These are phyloP conservation scores for Ormia ochracea DNA, from an alignment of 2,888 invertebrate species.

Conservation along the genomic window DNA sequence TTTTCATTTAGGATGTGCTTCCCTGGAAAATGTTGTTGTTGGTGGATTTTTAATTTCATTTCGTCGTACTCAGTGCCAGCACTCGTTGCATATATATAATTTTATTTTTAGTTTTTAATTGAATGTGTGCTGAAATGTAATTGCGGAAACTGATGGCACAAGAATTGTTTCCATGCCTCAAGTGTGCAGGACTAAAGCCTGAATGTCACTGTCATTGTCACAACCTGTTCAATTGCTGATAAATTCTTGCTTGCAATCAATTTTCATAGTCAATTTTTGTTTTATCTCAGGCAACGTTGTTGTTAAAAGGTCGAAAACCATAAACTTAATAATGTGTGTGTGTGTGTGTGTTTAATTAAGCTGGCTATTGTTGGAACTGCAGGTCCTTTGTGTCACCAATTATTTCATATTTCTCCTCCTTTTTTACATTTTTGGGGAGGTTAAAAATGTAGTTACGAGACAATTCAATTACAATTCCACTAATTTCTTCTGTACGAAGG, in stretches of 20 bases:
- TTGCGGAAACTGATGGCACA: background rate
- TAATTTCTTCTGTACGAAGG: background rate
- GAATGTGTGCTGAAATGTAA: background rate
- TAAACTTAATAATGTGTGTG: background rate
- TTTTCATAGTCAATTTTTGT: background rate
- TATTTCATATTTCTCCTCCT: background rate
- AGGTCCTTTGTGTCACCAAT: background rate
- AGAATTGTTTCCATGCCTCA: background rate
- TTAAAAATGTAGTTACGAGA: background rate
- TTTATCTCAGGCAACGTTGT: conserved; percentile 4
- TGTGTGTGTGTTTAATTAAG: background rate
- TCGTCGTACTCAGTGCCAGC: background rate
- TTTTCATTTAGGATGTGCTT: too few species aligned
- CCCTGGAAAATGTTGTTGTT: too few species aligned
- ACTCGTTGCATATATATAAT: background rate
- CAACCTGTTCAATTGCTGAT: background rate
- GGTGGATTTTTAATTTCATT: background rate
- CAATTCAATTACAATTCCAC: background rate
- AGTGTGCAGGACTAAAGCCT: background rate
- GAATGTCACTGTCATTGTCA: background rate
- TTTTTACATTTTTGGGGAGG: background rate
- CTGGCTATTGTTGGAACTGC: background rate
- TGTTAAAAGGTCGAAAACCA: background rate
- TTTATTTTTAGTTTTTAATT: too few species aligned
- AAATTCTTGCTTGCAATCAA: background rate